Evolutionary conservation across 2,888 invertebrate species (phyloP), one percentile per base, ranked within the genome.

Genomic region (Shargacucullia verbasci): DNA sequence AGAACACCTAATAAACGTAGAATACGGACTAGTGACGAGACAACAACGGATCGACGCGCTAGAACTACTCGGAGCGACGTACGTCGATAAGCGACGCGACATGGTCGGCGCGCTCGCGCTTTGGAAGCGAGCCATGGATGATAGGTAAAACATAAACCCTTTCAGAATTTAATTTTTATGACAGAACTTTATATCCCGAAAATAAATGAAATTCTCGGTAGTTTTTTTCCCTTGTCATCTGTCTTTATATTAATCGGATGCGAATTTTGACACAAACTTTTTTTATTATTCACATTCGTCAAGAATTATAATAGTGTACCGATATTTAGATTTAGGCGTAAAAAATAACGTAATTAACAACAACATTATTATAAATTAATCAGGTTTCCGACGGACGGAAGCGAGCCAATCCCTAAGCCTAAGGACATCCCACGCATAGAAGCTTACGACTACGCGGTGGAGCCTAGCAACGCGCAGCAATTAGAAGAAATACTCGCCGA

Each of bases 51-150:
- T 99, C 66, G 98, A 98, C 85, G 98, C 99, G 11, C 88, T 99
- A 61, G 99, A 99, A 88, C 94, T 99, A 41, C 93, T 99, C 39
- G 99, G 99, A 4, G 98, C 99, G 2, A 99, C 99, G 0, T 99
- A 97, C 89, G 98, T 99, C n/a, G 99, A 99, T 90, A 99, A 99
- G 87, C 97, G 98, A 85, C 95, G 98, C 76, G 99, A 99, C 87
- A 98, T 99, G 97, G 96, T 98, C 58, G 97, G 97, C 35, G 99
- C 98, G 0, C 93, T 98, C 48, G 96, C 96, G 60, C 95, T 97
- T 61, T 99, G 99, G 99, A 97, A 97, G 83, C 95, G 97, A 77
- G 99, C 99, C 25, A 97, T 99, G 97, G 96, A 97, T 63, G 97
- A 98, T 82, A 96, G 98, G 97, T 97, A 82, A 75, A 20, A 20